phyloP scores from a whole-genome alignment of 2,888 invertebrate genomes.

The Hydriomena furcata region DNA sequence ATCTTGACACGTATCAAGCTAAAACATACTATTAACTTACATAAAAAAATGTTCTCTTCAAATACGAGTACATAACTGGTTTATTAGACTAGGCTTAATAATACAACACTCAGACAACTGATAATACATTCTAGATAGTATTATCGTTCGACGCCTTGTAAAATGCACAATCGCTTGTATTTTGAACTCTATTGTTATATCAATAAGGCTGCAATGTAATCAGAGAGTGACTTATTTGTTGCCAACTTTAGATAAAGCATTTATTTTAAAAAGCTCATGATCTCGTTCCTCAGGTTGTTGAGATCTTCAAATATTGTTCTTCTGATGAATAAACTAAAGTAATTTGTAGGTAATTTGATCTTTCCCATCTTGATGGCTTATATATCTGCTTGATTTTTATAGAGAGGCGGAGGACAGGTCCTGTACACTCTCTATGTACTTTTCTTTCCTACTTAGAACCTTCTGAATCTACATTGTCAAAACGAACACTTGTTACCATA shows the following conservation, averaged over 20 bases:
- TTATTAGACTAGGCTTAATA: conserved; percentile 33
- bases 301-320: no score
- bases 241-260: background rate
- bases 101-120: conserved; percentile 29
- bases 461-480: no score
- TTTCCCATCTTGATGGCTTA: no score
- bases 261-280: no score
- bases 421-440: no score
- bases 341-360: no score
- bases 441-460: no score
- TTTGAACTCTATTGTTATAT: conserved; percentile 7
- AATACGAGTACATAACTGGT: conserved; percentile 1
- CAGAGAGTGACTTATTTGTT: background rate
- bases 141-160: conserved; percentile 34
- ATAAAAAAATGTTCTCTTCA: background rate
- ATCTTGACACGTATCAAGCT: conserved; percentile 11
- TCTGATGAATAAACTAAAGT: no score
- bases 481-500: no score
- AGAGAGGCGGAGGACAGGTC: no score
- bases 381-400: no score
- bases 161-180: conserved; percentile 11
- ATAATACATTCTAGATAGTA: conserved; percentile 31
- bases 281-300: no score
- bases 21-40: background rate
- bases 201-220: background rate